These are phyloP conservation scores for Leucoraja ocellata DNA, from an alignment of 2,797 vertebrate species.

Conservation along the genomic window DNA sequence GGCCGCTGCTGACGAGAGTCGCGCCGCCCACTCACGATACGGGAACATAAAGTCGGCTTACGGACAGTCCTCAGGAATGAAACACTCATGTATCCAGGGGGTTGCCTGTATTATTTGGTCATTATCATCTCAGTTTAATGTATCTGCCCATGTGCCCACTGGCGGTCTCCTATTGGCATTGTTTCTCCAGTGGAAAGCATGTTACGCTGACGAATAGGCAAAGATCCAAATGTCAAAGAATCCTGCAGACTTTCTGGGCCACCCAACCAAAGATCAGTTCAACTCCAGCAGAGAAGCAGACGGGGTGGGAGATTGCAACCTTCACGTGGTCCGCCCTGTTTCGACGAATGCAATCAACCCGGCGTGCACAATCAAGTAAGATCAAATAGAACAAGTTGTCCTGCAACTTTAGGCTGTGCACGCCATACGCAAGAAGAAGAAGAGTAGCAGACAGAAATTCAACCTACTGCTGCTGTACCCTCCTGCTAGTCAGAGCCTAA, in stretches of 20 bases:
- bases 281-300: background rate
- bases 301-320: too few relatives aligned
- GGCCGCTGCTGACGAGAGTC: too few relatives aligned
- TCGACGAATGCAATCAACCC: too few relatives aligned
- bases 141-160: background rate
- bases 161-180: background rate
- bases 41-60: too few relatives aligned
- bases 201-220: background rate
- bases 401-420: too few relatives aligned
- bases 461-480: background rate
- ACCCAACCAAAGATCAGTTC: background rate
- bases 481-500: background rate
- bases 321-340: too few relatives aligned
- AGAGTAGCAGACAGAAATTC: background rate
- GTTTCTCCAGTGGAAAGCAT: background rate
- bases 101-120: background rate
- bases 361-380: too few relatives aligned
- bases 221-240: background rate
- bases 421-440: too few relatives aligned
- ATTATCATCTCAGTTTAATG: background rate
- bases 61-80: too few relatives aligned
- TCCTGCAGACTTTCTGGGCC: conserved; percentile 1
- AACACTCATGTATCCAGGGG: too few relatives aligned
- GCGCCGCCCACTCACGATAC: too few relatives aligned
- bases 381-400: too few relatives aligned